A percentile compares a stretch with the other conserved stretches of the same genome.
phyloP scores from a whole-genome alignment of 2,888 invertebrate species.

The Geotrupes spiniger region DNA sequence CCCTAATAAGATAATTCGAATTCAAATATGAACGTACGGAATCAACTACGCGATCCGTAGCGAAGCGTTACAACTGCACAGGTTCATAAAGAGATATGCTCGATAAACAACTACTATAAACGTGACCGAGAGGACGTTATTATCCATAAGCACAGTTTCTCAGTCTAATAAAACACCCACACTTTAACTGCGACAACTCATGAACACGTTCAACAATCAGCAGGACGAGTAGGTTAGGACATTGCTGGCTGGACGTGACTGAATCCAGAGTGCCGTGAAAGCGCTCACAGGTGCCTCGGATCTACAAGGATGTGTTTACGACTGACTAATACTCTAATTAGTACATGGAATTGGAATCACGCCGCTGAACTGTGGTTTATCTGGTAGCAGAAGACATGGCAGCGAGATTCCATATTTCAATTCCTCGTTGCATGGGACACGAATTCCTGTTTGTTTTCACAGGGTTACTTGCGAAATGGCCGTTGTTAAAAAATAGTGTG shows the following conservation, averaged over 20 bases:
- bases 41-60: conserved; percentile 11
- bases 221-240: conserved; percentile 24
- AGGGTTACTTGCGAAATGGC: too few relatives aligned
- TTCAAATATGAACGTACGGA: conserved; percentile 8
- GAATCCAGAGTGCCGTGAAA: conserved; percentile 24
- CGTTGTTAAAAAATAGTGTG: too few relatives aligned
- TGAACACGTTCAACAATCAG: conserved; percentile 4
- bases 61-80: conserved; percentile 24
- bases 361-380: conserved; percentile 20
- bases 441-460: too few relatives aligned
- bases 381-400: conserved; percentile 10
- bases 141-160: conserved; percentile 29
- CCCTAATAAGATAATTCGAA: conserved; percentile 16
- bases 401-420: conserved; percentile 3
- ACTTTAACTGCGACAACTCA: background rate
- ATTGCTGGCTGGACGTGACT: conserved; percentile 28
- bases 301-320: conserved; percentile 29
- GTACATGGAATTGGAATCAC: conserved; percentile 30
- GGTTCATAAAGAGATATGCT: conserved; percentile 27
- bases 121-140: conserved; percentile 33
- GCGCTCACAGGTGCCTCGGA: conserved; percentile 26
- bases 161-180: conserved; percentile 16
- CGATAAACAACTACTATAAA: conserved; percentile 30
- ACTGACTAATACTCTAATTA: conserved; percentile 32
- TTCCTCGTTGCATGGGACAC: background rate